Base-by-base conservation (phyloP, 2,113 vertebrate species). In the Microcebus ravelobensis region DNA sequence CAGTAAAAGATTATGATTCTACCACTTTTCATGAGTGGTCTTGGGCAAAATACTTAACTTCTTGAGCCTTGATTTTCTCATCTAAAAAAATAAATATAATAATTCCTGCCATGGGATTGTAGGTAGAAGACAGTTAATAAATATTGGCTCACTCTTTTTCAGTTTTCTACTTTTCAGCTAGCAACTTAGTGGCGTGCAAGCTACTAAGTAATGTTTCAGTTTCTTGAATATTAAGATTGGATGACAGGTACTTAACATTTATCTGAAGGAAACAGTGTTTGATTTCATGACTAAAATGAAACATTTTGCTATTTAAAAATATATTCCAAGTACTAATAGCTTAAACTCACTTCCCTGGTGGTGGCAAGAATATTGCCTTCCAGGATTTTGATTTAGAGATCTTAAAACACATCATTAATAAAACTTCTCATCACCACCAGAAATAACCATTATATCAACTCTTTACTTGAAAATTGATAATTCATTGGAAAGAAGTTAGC, bases 341-440 rank as follows among this genome's bases (percentile, higher is more conserved):
- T 87, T 76, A 50, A 90, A 87, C 3, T 90, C n/a, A 76, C 12
- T 77, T 90, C 86, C n/a, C 73, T 95, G 74, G 73, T 61, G n/a
- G 34, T 63, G 25, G 67, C 27, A 73, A 90, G 48, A 55, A 90
- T 76, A 93, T 76, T 63, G 76, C 23, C 71, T 65, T 71, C 31
- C 39, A 83, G 74, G 36, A 55, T 12, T 81, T 63, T 83, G 50
- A 50, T 77, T 65, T 83, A 77, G 74, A 93, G 8, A 77, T 87
- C 70, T 71, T 87, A 90, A 76, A 90, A 87, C 9, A 70, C 5
- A 77, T 8, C 61, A 7, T 74, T 48, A 93, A 70, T 70, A 90
- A 82, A 76, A 87, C 23, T 36, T n/a, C 67, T 67, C 23, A 14
- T 63, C 77, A 76, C 15, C 68, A 87, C 6, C n/a, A 34, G 63